phyloP scores from a whole-genome alignment of 2,797 vertebrate species.

The Delichon dasypus region DNA sequence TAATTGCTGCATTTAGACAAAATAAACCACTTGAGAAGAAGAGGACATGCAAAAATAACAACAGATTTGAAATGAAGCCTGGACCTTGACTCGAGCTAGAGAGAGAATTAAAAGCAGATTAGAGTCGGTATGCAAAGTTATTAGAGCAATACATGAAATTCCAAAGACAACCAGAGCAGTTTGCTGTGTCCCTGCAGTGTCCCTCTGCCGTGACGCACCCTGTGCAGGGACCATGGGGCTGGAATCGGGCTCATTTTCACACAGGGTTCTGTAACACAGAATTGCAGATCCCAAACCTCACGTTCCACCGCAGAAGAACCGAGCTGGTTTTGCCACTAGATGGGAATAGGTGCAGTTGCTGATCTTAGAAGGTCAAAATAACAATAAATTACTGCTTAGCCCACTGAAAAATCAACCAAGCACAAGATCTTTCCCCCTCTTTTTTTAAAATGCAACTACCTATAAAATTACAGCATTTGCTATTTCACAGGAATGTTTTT shows the following conservation, averaged over 20 bases:
- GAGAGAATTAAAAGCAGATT: neutral
- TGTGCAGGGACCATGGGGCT: neutral
- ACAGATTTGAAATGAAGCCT: neutral
- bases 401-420: neutral
- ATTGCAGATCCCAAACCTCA: neutral
- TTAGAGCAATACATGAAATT: neutral
- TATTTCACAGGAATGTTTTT: neutral
- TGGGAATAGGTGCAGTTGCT: neutral
- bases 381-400: neutral
- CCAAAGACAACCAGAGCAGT: neutral
- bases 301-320: neutral
- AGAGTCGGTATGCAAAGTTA: neutral
- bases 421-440: accelerated
- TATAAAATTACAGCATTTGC: neutral
- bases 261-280: neutral
- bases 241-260: neutral
- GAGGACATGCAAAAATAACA: neutral
- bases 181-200: neutral
- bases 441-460: neutral
- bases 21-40: constrained; percentile 18
- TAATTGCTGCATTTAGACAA: neutral
- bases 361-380: neutral
- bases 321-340: neutral
- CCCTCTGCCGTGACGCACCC: neutral
- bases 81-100: neutral